Evolutionary conservation across 2,888 invertebrate species (phyloP).

Genomic region (Patella pellucida): DNA sequence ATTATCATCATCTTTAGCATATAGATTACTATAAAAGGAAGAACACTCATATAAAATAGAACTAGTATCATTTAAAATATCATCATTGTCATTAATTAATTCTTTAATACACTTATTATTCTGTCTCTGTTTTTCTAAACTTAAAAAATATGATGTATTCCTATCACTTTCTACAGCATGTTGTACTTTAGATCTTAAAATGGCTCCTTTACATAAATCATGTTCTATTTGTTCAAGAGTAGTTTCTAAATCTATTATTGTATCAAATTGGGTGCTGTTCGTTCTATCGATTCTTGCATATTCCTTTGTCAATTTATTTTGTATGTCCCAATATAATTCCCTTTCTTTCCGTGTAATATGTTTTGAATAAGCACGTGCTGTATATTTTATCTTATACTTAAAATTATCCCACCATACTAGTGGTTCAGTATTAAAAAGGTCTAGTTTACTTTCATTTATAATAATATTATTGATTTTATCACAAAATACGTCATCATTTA

Average conservation of each 20-base stretch:
- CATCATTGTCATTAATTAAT: neutral
- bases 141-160: slow-evolving; percentile 11
- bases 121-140: slow-evolving; percentile 2
- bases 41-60: neutral
- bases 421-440: neutral
- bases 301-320: neutral
- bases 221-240: neutral
- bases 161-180: slow-evolving; percentile 8
- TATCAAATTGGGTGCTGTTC: neutral
- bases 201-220: slow-evolving; percentile 3
- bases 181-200: slow-evolving; percentile 8
- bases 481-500: neutral
- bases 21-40: neutral
- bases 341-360: neutral
- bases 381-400: neutral
- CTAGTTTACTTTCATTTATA: neutral
- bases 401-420: neutral
- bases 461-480: neutral
- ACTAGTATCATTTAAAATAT: neutral
- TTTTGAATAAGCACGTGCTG: neutral
- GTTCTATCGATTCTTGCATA: neutral
- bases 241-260: neutral
- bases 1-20: slow-evolving; percentile 9
- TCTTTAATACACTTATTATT: neutral
- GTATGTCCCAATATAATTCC: neutral